Conservation (phyloP, 2,888 invertebrate species). For the Acholoe squamosa region DNA sequence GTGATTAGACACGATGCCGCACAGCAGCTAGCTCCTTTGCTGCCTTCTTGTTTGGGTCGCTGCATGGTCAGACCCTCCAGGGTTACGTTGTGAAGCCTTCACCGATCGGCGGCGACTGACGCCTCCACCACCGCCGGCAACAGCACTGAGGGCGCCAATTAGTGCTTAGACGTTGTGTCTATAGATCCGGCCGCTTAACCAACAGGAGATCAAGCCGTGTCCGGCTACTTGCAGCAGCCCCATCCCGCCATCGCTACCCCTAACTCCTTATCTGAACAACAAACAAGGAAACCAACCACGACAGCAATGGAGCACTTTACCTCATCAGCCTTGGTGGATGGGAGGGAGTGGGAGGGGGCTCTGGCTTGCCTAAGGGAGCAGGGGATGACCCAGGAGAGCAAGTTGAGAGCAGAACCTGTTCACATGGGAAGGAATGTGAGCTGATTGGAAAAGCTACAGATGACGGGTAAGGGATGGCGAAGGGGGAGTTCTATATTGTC, state of each 20-base stretch:
- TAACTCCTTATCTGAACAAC: constrained; percentile 7
- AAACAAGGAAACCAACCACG: not conserved
- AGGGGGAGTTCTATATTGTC: not conserved
- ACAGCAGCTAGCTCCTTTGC: no score
- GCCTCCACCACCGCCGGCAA: not conserved
- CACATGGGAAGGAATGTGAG: not conserved
- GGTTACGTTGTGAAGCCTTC: not conserved
- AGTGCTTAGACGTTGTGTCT: constrained; percentile 7
- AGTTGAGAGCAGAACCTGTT: not conserved
- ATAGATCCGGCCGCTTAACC: not conserved
- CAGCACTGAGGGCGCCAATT: not conserved
- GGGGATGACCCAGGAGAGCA: not conserved
- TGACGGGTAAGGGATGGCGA: not conserved
- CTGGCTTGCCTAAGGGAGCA: not conserved
- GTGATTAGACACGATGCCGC: no score
- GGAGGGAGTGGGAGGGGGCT: not conserved
- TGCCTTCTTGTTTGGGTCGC: no score
- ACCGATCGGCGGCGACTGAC: no score
- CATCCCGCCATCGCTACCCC: not conserved
- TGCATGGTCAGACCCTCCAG: not conserved
- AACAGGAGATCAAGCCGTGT: not conserved
- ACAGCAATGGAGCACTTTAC: not conserved
- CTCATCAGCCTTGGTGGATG: not conserved
- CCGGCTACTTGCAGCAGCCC: not conserved
- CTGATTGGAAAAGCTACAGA: not conserved